These are phyloP conservation scores for Drosophila sturtevanti DNA, from an alignment of 1,140 invertebrate species.

Conservation along the genomic window DNA sequence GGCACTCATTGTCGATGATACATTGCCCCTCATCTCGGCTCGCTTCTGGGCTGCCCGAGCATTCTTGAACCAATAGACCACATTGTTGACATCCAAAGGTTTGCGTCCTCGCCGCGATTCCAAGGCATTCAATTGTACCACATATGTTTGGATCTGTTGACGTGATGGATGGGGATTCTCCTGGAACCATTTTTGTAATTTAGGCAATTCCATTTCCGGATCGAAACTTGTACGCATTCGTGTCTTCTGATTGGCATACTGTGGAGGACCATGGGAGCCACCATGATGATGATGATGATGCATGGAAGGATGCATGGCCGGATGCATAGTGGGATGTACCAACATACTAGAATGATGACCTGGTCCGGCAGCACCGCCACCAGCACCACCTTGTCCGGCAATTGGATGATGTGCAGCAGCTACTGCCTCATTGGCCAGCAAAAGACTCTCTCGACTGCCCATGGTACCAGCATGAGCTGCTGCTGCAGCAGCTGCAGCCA, in stretches of 20 bases:
- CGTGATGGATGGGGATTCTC: conserved; percentile 97
- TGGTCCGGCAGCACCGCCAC: conserved; percentile 49
- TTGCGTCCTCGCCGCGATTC: conserved; percentile 96
- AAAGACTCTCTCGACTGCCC: conserved; percentile 74
- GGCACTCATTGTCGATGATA: conserved; percentile 52
- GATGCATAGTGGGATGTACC: conserved; percentile 86
- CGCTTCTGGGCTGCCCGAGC: conserved; percentile 97
- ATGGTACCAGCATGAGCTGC: conserved; percentile 83
- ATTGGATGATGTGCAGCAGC: conserved; percentile 37
- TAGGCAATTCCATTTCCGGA: conserved; percentile 96
- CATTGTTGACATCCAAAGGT: conserved; percentile 97
- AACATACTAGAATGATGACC: conserved; percentile 69
- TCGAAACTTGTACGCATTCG: conserved; percentile 96
- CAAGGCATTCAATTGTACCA: conserved; percentile 94
- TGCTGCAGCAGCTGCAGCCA: conserved; percentile 81
- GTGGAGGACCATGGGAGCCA: conserved; percentile 84
- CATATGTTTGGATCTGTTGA: conserved; percentile 97
- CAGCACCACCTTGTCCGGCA: background rate
- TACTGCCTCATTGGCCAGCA: conserved; percentile 66
- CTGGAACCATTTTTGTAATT: conserved; percentile 96
- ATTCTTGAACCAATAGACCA: conserved; percentile 99
- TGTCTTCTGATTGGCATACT: conserved; percentile 92
- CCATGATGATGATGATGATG: conserved; percentile 87
- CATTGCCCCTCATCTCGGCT: conserved; percentile 87
- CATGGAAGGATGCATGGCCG: conserved; percentile 85